phyloP scores from a whole-genome alignment of 2,888 invertebrate genomes.

The Eilema griseolum region DNA sequence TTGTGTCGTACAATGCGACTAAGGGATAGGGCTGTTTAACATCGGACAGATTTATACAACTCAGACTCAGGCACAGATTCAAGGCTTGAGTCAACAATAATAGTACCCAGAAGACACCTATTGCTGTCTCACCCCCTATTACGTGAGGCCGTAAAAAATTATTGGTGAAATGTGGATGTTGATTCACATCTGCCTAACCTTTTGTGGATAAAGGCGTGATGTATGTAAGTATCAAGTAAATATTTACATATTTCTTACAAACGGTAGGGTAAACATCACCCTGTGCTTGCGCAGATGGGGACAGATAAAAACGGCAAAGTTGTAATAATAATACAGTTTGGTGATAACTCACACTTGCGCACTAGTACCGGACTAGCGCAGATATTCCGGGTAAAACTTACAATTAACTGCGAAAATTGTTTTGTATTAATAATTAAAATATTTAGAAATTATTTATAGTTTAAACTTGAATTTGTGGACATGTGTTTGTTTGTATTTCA shows the following conservation, averaged over 20 bases:
- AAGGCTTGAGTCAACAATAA: no score
- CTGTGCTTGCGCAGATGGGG: conserved; percentile 27
- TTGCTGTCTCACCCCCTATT: no score
- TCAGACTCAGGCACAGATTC: no score
- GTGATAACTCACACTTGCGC: conserved; percentile 39
- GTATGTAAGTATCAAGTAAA: background rate
- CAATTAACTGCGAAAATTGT: conserved; percentile 2
- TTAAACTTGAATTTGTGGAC: background rate
- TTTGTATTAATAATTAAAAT: background rate
- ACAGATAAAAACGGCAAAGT: conserved; percentile 33
- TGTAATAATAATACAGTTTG: conserved; percentile 30
- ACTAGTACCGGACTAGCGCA: conserved; percentile 31
- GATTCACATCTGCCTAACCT: no score
- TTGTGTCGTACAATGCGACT: no score
- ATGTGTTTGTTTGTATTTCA: conserved; percentile 75
- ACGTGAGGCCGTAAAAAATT: no score
- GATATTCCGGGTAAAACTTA: conserved; percentile 3
- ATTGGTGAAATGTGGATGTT: no score
- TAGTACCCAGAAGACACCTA: no score
- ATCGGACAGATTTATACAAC: no score
- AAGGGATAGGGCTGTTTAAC: no score
- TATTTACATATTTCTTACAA: background rate
- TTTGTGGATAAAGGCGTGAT: no score
- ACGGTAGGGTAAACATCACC: background rate
- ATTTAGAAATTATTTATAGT: background rate